Percentiles rank a stretch among this genome's conserved stretches.
phyloP scores from a whole-genome alignment of 64 coral and sea anemone species.

The Stichodactyla mertensii region DNA sequence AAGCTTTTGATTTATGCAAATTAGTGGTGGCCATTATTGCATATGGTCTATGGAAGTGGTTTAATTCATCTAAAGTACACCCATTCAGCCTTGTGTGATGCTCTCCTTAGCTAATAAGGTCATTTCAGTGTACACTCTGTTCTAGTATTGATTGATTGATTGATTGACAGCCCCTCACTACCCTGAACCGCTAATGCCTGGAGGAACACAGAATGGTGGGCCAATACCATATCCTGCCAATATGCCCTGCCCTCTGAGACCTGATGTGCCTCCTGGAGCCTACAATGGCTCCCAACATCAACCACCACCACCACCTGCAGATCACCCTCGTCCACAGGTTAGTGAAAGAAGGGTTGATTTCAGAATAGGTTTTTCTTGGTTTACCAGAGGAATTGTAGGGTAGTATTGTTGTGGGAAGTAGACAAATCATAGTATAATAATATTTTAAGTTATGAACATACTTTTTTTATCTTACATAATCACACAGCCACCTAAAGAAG shows the following conservation, averaged over 20 bases:
- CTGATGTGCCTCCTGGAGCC: neutral
- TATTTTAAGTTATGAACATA: no score
- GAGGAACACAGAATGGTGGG: neutral
- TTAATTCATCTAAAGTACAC: no score
- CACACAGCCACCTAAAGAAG: neutral
- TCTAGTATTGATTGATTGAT: neutral
- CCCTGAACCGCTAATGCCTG: neutral
- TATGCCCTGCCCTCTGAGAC: slow-evolving; percentile 6
- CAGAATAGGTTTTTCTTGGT: no score
- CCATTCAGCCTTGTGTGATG: no score
- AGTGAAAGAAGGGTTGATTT: neutral
- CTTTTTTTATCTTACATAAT: neutral
- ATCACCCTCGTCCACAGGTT: neutral
- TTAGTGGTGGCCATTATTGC: no score
- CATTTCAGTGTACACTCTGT: no score
- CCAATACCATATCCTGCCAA: slow-evolving; percentile 26
- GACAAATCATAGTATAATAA: no score
- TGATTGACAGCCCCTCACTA: neutral
- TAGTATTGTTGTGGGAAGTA: no score
- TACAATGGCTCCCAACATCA: slow-evolving; percentile 48
- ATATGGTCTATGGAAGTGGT: neutral
- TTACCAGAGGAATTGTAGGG: no score
- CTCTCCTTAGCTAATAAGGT: no score
- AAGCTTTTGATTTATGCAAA: no score
- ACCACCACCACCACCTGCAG: slow-evolving; percentile 6